These are phyloP conservation scores for Leptestheria dahalacensis DNA, from an alignment of 1,140 invertebrate genomes.

Conservation along the genomic window DNA sequence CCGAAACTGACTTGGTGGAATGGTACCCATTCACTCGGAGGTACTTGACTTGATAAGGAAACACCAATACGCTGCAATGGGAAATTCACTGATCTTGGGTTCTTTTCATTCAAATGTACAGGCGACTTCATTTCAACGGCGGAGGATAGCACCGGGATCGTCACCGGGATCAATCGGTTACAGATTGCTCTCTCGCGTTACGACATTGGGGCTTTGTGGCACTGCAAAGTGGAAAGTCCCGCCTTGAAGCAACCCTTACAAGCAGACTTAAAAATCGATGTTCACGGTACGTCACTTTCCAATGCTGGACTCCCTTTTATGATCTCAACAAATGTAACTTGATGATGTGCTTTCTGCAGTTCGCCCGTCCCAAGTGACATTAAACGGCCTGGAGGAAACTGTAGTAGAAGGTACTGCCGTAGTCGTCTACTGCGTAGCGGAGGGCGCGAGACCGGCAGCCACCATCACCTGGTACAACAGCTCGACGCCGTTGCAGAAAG, in stretches of 20 bases:
- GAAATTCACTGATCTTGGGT: too few relatives aligned
- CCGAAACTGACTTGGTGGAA: slow-evolving; percentile 61
- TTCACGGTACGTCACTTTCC: slow-evolving; percentile 50
- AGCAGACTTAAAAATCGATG: slow-evolving; percentile 45
- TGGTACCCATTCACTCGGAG: slow-evolving; percentile 42
- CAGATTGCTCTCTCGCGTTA: slow-evolving; percentile 50
- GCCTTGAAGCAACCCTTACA: slow-evolving; percentile 21
- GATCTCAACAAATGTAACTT: too few relatives aligned
- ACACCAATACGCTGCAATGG: too few relatives aligned
- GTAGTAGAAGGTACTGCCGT: slow-evolving; percentile 61
- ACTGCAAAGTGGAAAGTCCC: slow-evolving; percentile 39
- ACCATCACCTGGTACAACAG: slow-evolving; percentile 70
- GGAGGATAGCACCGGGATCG: slow-evolving; percentile 36
- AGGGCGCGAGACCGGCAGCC: slow-evolving; percentile 61
- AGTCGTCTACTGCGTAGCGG: slow-evolving; percentile 53
- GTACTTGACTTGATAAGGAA: too few relatives aligned
- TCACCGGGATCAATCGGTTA: slow-evolving; percentile 43
- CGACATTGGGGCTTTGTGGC: slow-evolving; percentile 56
- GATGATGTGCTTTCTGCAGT: slow-evolving; percentile 37
- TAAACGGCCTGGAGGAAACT: slow-evolving; percentile 52
- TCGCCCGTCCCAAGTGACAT: slow-evolving; percentile 51
- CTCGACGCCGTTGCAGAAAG: slow-evolving; percentile 26
- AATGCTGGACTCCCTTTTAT: too few relatives aligned
- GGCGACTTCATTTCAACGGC: slow-evolving; percentile 24
- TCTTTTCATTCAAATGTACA: slow-evolving; percentile 14